A percentile compares a stretch with the other conserved stretches of the same genome.
Conservation (phyloP, 2,113 vertebrate genomes). For the Aphyosemion australe region DNA sequence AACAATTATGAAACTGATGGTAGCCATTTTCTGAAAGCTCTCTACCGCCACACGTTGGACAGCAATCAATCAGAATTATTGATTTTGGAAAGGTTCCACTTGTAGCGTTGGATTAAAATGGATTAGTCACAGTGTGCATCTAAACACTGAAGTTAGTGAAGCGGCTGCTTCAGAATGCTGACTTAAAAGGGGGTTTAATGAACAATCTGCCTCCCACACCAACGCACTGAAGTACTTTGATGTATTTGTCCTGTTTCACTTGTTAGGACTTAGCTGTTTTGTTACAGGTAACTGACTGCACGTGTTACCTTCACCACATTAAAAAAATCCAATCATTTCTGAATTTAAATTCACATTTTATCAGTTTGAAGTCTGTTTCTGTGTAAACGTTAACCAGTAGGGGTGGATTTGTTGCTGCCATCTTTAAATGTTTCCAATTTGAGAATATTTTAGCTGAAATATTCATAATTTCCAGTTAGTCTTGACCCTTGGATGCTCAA, state of each 20-base stretch:
- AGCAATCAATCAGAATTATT: constrained; percentile 66
- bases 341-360: too few species aligned
- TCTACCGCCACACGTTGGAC: constrained; percentile 38
- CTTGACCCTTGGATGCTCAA: too few species aligned
- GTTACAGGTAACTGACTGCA: neutral
- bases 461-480: too few species aligned
- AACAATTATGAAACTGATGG: constrained; percentile 19
- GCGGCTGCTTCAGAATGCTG: constrained; percentile 36
- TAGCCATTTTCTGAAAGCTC: constrained; percentile 38
- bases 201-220: constrained; percentile 48
- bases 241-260: constrained; percentile 55
- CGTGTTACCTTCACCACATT: neutral
- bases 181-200: constrained; percentile 44
- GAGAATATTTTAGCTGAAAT: too few species aligned
- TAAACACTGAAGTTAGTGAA: constrained; percentile 51
- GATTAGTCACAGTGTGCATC: constrained; percentile 62
- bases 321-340: too few species aligned
- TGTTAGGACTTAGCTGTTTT: neutral
- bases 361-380: too few species aligned
- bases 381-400: too few species aligned
- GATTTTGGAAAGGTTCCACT: constrained; percentile 60
- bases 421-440: too few species aligned
- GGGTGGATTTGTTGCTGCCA: too few species aligned
- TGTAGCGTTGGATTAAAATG: constrained; percentile 70
- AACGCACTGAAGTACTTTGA: constrained; percentile 45